Conservation (phyloP, 1,140 invertebrate species). For the Cotesia glomerata region DNA sequence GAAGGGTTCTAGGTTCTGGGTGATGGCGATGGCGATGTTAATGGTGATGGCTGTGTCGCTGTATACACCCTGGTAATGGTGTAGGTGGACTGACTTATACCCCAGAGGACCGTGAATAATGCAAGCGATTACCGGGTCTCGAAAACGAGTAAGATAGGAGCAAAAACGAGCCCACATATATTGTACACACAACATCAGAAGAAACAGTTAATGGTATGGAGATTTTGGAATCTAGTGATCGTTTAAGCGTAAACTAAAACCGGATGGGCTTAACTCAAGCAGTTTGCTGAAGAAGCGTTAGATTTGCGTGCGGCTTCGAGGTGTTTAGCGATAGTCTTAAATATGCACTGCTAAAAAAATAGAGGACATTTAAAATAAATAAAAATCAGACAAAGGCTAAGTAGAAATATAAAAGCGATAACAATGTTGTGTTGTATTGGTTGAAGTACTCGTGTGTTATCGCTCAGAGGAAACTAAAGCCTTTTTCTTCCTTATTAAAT, state of each 20-base stretch:
- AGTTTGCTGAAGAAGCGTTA: slow-evolving; percentile 19
- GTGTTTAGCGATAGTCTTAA: slow-evolving; percentile 22
- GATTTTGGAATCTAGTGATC: slow-evolving; percentile 1
- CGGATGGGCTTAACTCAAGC: slow-evolving; percentile 23
- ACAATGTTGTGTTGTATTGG: not conserved
- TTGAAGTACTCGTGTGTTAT: not conserved
- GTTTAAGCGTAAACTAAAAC: slow-evolving; percentile 18
- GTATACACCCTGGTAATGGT: not conserved
- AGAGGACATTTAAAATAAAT: slow-evolving; percentile 1
- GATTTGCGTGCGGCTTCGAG: slow-evolving; percentile 11
- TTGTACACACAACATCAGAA: not conserved
- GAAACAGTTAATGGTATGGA: not conserved
- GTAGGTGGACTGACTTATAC: slow-evolving; percentile 29
- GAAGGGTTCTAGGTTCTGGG: slow-evolving; percentile 10
- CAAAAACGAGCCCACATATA: not conserved
- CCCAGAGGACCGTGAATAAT: slow-evolving; percentile 35
- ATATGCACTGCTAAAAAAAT: slow-evolving; percentile 1
- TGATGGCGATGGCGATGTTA: too few relatives aligned
- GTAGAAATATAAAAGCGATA: not conserved
- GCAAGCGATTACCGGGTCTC: slow-evolving; percentile 34
- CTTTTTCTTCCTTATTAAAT: not conserved
- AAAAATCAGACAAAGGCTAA: not conserved
- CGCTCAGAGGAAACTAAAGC: not conserved
- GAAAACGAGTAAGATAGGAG: slow-evolving; percentile 15
- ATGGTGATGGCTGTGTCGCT: too few relatives aligned